Base-by-base conservation (phyloP, 2,888 invertebrate genomes). In the Strigamia crassipes region DNA sequence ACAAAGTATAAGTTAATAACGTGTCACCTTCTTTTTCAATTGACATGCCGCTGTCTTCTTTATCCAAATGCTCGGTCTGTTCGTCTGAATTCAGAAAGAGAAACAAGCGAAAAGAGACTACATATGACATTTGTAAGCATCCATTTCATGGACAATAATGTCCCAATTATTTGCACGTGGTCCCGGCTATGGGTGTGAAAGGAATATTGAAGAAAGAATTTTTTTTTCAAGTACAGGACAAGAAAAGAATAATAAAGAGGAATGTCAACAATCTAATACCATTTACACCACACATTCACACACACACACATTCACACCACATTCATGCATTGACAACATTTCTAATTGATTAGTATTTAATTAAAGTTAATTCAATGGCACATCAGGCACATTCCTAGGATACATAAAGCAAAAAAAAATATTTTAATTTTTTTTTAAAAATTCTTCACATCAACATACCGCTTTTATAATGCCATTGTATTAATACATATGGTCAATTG, bases 71-170 rank as follows among this genome's bases (percentile, higher is more conserved):
- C 31, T 84, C 85, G 82, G 84, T 84, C 83, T 86, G 85, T 46
- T 91, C 92, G 89, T 92, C 93, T 93, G 93, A 91, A 90, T 92
- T 92, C 91, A 94, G 92, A 91, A 92, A 93, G 92, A 91, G 90
- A 90, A 92, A 92, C 89, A 92, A 90, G 90, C 90, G 91, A 90
- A 91, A 90, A 90, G 90, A 91, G 89, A 92, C 91, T 92, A 90
- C 90, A 91, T 91, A 88, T 86, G 85, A 85, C 84, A 83, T 82
- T 80, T 84, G 84, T 85, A 82, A 84, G 84, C 79, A 83, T 82
- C 84, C 82, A 83, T 84, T 83, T 88, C 88, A 87, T 87, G 84
- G 84, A 84, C 84, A 61, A 38, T 80, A 80, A 42, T 73, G 81
- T 80, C 84, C 82, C 27, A 79, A 61, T 31, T 79, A 84, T 82